These are phyloP conservation scores for Strix aluco DNA, from an alignment of 2,113 vertebrate species.

Conservation along the genomic window DNA sequence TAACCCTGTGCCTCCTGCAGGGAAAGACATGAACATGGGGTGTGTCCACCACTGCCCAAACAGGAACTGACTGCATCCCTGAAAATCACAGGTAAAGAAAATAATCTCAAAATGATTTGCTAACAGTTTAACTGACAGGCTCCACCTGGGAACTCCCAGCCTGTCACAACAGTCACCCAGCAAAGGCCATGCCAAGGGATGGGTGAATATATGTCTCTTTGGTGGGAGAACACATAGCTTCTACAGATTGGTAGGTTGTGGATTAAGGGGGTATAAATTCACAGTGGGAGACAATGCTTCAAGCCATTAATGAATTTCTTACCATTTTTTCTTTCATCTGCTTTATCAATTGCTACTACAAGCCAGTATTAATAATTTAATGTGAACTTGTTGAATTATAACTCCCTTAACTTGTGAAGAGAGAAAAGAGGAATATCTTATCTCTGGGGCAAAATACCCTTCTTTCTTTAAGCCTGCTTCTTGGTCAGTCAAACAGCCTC, in stretches of 20 bases:
- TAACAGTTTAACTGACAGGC: not conserved
- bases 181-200: not conserved
- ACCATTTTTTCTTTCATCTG: not conserved
- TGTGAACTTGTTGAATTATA: constrained; percentile 6
- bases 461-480: not conserved
- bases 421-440: not conserved
- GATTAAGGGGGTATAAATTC: not conserved
- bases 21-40: not conserved
- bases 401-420: not conserved
- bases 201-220: not conserved
- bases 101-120: not conserved
- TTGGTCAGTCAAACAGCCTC: not conserved
- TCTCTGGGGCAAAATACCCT: not conserved
- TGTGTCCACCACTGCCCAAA: not conserved
- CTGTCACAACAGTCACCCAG: not conserved
- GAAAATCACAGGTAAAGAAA: not conserved
- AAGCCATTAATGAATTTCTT: not conserved
- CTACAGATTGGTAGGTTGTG: not conserved
- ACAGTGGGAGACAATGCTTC: not conserved
- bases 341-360: constrained; percentile 23
- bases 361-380: constrained; percentile 25
- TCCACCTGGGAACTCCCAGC: not conserved
- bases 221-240: not conserved
- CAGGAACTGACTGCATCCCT: not conserved
- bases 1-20: fast-evolving